These are phyloP conservation scores for Oophaga sylvatica DNA, from an alignment of 2,797 vertebrate genomes.

Conservation along the genomic window DNA sequence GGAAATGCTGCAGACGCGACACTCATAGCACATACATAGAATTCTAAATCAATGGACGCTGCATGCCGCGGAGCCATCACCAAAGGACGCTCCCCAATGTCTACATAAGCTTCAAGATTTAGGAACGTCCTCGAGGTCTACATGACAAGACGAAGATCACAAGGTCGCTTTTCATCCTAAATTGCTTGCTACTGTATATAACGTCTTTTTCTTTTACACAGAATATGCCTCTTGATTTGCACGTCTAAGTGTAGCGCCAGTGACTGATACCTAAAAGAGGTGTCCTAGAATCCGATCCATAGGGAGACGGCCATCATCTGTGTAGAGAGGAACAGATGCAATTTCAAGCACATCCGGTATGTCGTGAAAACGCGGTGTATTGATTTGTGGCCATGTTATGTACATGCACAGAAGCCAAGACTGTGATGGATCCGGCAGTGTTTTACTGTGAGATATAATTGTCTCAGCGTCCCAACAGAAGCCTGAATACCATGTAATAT, in stretches of 20 bases:
- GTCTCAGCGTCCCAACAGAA: constrained; percentile 17
- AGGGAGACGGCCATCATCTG: not conserved
- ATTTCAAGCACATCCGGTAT: constrained; percentile 7
- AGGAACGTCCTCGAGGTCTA: not conserved
- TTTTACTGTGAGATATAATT: constrained; percentile 24
- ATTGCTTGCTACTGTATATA: not conserved
- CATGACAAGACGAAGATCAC: not conserved
- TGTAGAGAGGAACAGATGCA: not conserved
- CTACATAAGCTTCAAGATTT: not conserved
- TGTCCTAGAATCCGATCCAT: not conserved
- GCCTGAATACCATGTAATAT: constrained; percentile 8
- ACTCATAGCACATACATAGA: not conserved
- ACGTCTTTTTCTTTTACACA: not conserved
- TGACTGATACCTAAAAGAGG: not conserved
- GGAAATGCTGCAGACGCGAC: constrained; percentile 7
- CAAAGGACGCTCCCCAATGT: not conserved
- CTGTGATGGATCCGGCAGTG: constrained; percentile 28
- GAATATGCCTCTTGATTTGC: not conserved
- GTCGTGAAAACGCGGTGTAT: not conserved
- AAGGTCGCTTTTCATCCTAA: not conserved
- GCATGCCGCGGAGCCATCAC: too few species aligned
- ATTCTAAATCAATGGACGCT: not conserved
- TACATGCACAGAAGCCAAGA: constrained; percentile 18
- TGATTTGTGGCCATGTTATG: constrained; percentile 14
- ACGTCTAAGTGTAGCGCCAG: not conserved